Evolutionary conservation across 2,113 vertebrate species (phyloP), one percentile per base, ranked within the genome.

Genomic region (Sisor rabdophorus): DNA sequence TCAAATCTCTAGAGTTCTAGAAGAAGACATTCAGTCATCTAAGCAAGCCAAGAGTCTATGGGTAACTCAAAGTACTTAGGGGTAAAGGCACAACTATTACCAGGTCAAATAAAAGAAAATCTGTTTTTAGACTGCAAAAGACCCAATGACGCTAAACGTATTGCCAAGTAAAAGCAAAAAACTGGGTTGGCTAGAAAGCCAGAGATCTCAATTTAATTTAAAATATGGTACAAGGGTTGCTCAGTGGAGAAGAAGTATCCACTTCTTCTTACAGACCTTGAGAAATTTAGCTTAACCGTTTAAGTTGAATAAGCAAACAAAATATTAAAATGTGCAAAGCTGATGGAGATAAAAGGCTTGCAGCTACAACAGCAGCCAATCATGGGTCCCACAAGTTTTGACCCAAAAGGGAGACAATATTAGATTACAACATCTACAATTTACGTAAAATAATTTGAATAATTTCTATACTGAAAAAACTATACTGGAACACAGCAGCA

Each of bases 81-180:
- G 32, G 13, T 22, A 16, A 65, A 19, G 63, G 22, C 24, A 67
- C 24, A 22, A 48, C 47, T 36, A 7, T 26, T 68, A 50, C 22
- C 22, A 22, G 63, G 17, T 1, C 10, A 64, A 48, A 48, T 67
- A 48, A 16, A 48, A 16, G 20, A 12, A 7, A 48, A 47, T 16
- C 2, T 40, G 15, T n/a, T n/a, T n/a, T n/a, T n/a, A n/a, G n/a
- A n/a, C n/a, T n/a, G n/a, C n/a, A n/a, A n/a, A 61, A 36, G 32
- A 30, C 4, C 4, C 6, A 20, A 55, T 2, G 6, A 50, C 24
- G 44, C 24, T 1, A 68, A 50, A 68, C 22, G 17, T 68, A 10
- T 22, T 26, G 44, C 65, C 65, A 68, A 64, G 11, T 65, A 40
- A 3, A 65, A 65, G 8, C 63, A 20, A 16, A 65, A 65, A 65